A percentile compares a stretch with the other conserved stretches of the same genome.
phyloP scores from a whole-genome alignment of 2,797 vertebrate species.

The Anisognathus igniventris region DNA sequence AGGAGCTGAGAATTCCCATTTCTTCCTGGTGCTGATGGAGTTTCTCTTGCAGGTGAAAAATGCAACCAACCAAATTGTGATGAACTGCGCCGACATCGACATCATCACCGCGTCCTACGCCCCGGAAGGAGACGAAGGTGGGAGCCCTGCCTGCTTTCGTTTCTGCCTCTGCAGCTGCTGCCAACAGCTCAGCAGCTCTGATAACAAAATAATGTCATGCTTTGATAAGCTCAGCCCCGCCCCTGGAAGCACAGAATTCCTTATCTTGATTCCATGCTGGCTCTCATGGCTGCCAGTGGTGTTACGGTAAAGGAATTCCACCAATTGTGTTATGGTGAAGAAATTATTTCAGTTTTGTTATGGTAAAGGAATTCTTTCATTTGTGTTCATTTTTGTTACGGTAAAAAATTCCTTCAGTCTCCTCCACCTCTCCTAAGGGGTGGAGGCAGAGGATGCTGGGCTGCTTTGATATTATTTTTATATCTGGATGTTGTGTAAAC shows the following conservation, averaged over 20 bases:
- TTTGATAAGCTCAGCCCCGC: background rate
- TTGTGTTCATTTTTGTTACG: background rate
- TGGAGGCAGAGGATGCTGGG: background rate
- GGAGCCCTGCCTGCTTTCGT: accelerated
- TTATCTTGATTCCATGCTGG: background rate
- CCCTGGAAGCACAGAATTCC: background rate
- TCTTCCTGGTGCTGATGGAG: background rate
- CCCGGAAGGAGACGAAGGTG: conserved; percentile 92
- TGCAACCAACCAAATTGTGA: conserved; percentile 97
- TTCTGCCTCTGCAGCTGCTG: background rate
- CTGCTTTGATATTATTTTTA: background rate
- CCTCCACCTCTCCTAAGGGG: background rate
- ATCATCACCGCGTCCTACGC: conserved; percentile 96
- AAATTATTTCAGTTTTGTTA: no score
- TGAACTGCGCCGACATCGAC: conserved; percentile 99
- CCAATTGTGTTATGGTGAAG: background rate
- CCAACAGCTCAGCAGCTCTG: background rate
- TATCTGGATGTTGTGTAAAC: background rate
- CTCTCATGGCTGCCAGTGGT: accelerated
- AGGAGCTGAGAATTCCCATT: background rate
- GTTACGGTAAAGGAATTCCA: accelerated
- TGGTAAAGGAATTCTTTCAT: background rate
- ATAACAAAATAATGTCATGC: no score
- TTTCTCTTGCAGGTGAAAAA: conserved; percentile 87
- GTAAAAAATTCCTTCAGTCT: background rate